Evolutionary conservation across 2,888 invertebrate genomes (phyloP), one percentile per base, ranked within the genome.

Genomic region (Cataglyphis rosenhaueri): DNA sequence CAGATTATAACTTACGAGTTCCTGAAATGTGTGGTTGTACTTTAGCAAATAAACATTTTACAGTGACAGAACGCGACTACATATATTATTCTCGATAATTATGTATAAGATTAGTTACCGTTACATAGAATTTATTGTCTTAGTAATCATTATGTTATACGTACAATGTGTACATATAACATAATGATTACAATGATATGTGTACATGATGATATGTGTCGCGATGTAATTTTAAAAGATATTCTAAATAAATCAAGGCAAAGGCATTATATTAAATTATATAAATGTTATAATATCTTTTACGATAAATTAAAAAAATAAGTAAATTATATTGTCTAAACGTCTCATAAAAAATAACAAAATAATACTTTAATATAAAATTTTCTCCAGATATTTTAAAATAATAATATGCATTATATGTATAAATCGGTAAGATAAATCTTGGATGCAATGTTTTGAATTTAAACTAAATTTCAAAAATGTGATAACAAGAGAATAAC

Each of bases 1-100:
- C 41, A 52, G 62, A 81, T 64, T 81, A 29, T 44, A 61, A 71
- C 44, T 5, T 61, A 52, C 25, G 18, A 74, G 38, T 38, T 74
- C 52, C 62, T 15, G 12, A 62, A 73, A 74, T 81, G 48, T 71
- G 35, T 44, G 25, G 25, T 61, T 44, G 59, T 4, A 35, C 10
- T 78, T 68, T 29, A 21, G 32, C 35, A 52, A 29, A 68, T 70
- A 21, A 15, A 70, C 4, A 68, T 41, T 68, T 68, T 35, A n/a
- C 12, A 44, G 18, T 25, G 21, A 10, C 18, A 62, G n/a, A 74
- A 21, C 44, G 18, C 32, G 35, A 65, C 25, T 35, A 25, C 10
- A 44, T 12, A 18, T 15, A 32, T 74, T 44, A 21, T 4, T 21
- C 25, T 48, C 12, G n/a, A 25, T 18, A 41, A 15, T 52, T 65